Evolutionary conservation across 2,888 invertebrate genomes (phyloP), one percentile per base, ranked within the genome.

Genomic region (Catocala sponsa): DNA sequence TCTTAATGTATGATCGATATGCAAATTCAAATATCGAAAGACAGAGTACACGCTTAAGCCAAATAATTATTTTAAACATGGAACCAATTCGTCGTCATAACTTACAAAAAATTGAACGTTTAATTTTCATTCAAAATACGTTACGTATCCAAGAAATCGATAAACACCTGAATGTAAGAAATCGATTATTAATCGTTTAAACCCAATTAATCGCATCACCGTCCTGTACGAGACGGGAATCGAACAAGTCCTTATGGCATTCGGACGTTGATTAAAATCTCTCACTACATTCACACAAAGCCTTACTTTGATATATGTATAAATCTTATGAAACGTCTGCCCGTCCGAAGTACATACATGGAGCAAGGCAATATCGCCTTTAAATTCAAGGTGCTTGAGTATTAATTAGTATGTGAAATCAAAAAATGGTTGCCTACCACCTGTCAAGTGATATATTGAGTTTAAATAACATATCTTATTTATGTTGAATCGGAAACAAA

Each of bases 381-480:
- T 88, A 87, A 68, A 0, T 38, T 0, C 11, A 0, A n/a, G 1
- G 43, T 0, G 1, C 61, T 85, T 85, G 71, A 76, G 87, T 82
- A 70, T 69, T 76, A 83, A 88, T 86, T 85, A 70, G 74, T 64
- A 42, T 78, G 78, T 65, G 59, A 58, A 66, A 58, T 62, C 46
- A 48, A 53, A 58, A 70, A 72, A 81, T 25, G 77, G 81, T 85
- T 87, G 85, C 89, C 89, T 92, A 94, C 94, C 94, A 94, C 94
- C 94, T 94, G 94, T 94, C 94, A 92, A 89, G 94, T 94, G 94
- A 94, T 92, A 93, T 94, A 94, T 92, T 91, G 88, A 87, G 91
- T 91, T 92, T 92, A 94, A 94, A 94, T 94, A 94, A 94, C 94
- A 94, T 94, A 94, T 95, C 94, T 95, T 94, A 95, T 95, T 95